A percentile compares a stretch with the other conserved stretches of the same genome.
phyloP scores from a whole-genome alignment of 2,797 vertebrate genomes.

The Astyanax mexicanus region DNA sequence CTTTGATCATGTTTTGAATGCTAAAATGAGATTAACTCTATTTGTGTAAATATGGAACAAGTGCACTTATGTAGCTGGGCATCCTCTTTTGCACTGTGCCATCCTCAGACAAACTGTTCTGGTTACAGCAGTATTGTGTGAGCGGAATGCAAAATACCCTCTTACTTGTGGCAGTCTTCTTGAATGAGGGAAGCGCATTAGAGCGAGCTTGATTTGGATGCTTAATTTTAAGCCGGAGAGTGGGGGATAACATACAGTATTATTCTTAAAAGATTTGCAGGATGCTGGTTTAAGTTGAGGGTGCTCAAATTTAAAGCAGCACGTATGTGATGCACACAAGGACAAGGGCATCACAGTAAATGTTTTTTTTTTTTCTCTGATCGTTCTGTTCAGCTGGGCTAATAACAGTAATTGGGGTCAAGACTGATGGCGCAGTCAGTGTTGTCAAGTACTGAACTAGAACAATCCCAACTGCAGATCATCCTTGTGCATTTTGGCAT shows the following conservation, averaged over 20 bases:
- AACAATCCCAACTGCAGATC: neutral
- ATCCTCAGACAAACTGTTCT: constrained; percentile 1
- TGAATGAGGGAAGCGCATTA: neutral
- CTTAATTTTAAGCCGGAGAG: neutral
- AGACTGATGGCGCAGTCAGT: neutral
- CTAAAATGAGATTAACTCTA: constrained; percentile 2
- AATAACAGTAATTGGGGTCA: too few relatives aligned
- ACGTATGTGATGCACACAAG: neutral
- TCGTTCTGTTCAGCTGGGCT: neutral
- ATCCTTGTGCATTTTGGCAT: neutral
- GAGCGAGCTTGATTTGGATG: neutral
- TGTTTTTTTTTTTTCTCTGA: neutral
- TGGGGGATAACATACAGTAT: neutral
- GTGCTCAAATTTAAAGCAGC: neutral
- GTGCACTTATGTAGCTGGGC: neutral
- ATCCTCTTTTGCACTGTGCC: constrained; percentile 1
- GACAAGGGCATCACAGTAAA: too few relatives aligned
- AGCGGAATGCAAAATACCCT: neutral
- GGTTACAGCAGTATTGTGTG: constrained; percentile 5
- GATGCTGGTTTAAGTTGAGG: neutral
- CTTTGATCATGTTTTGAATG: constrained; percentile 6
- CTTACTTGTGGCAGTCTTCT: neutral
- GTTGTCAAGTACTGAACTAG: neutral
- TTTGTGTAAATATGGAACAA: constrained; percentile 22
- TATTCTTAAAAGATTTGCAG: neutral